Conservation (phyloP, 2,888 invertebrate genomes). For the Mycalesis mineus region DNA sequence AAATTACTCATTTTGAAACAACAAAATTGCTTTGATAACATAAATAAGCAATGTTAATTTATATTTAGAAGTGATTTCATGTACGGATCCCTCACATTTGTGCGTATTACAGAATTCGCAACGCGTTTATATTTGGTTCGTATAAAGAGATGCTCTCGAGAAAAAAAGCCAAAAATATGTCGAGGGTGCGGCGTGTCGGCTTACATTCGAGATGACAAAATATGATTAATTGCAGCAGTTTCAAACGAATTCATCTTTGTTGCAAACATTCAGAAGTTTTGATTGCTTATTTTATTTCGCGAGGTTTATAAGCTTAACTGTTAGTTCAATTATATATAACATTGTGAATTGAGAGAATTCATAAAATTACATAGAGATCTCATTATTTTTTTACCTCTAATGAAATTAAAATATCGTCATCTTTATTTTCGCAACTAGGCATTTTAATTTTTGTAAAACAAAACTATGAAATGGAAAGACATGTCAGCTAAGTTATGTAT, state of each 20-base stretch:
- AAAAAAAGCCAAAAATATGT: conserved; percentile 7
- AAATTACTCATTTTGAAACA: conserved; percentile 1
- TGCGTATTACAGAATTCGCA: conserved; percentile 53
- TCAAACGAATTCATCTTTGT: not conserved
- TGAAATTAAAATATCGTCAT: too few species aligned
- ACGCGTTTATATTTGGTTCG: conserved; percentile 22
- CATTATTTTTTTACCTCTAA: too few species aligned
- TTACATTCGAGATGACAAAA: conserved; percentile 17
- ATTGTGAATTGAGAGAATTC: too few species aligned
- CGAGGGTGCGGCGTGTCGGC: not conserved
- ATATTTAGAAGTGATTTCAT: conserved; percentile 43
- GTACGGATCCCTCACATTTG: conserved; percentile 35
- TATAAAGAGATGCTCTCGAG: conserved; percentile 2
- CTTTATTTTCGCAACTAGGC: too few species aligned
- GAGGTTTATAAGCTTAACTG: not conserved
- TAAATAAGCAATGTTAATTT: conserved; percentile 1
- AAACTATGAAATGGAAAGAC: too few species aligned
- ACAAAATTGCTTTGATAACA: not conserved
- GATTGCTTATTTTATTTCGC: not conserved
- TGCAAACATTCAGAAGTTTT: not conserved
- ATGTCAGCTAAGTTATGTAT: too few species aligned
- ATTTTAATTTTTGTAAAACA: too few species aligned
- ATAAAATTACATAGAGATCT: too few species aligned
- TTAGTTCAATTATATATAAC: not conserved
- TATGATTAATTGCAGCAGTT: conserved; percentile 21